Evolutionary conservation across 2,113 vertebrate genomes (phyloP).

Genomic region (Dascyllus trimaculatus): DNA sequence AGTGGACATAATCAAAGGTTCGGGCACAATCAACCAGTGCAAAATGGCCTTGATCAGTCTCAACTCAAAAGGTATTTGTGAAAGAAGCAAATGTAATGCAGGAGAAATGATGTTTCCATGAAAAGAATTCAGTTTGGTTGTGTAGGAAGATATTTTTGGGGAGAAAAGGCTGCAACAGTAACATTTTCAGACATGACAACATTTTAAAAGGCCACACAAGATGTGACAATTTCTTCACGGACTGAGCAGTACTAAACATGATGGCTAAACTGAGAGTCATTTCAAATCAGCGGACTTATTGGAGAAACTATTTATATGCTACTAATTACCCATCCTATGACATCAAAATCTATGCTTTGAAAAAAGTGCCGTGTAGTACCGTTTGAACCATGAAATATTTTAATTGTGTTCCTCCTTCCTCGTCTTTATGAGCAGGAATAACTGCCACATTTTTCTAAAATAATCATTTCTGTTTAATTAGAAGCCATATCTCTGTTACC

Average conservation of each 20-base stretch:
- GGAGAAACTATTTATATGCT: background rate
- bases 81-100: too few relatives aligned
- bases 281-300: background rate
- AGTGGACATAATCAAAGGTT: too few relatives aligned
- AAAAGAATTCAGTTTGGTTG: too few relatives aligned
- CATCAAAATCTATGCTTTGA: background rate
- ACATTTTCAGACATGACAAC: too few relatives aligned
- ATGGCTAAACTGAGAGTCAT: background rate
- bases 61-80: too few relatives aligned
- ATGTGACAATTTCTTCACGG: too few relatives aligned
- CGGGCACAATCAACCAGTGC: too few relatives aligned
- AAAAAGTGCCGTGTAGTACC: background rate
- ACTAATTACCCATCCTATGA: background rate
- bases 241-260: background rate
- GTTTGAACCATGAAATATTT: background rate
- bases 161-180: too few relatives aligned
- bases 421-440: background rate
- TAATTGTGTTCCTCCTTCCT: background rate
- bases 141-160: too few relatives aligned
- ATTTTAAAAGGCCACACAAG: too few relatives aligned
- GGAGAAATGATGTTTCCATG: too few relatives aligned
- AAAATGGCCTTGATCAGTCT: too few relatives aligned
- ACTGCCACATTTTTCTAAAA: conserved; percentile 13
- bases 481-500: conserved; percentile 43
- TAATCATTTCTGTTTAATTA: conserved; percentile 20